Evolutionary conservation across 2,888 invertebrate genomes (phyloP).

Genomic region (Conomelus anceps): DNA sequence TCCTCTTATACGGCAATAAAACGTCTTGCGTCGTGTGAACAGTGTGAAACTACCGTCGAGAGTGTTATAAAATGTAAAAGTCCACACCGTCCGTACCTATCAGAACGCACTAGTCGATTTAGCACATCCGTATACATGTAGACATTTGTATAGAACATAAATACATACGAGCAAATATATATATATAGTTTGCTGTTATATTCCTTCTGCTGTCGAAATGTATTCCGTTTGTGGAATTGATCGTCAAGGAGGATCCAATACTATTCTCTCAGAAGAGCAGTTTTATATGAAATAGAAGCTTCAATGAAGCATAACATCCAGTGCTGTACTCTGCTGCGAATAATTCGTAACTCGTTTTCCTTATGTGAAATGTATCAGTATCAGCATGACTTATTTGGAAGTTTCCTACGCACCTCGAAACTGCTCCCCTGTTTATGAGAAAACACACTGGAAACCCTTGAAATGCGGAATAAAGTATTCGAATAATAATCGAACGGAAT

Average conservation of each 20-base stretch:
- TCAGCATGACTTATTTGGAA: not conserved
- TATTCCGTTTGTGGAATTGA: not conserved
- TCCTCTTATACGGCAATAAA: constrained; percentile 5
- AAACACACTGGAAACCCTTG: no score
- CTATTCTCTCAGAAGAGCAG: not conserved
- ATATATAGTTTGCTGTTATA: not conserved
- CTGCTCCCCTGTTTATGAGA: no score
- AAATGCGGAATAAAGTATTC: no score
- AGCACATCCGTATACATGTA: not conserved
- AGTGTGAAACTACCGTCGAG: not conserved
- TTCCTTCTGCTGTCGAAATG: not conserved
- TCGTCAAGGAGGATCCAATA: not conserved
- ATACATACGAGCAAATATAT: not conserved
- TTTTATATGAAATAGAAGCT: not conserved
- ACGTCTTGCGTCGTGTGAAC: not conserved
- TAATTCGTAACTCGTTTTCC: not conserved
- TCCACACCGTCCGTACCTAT: not conserved
- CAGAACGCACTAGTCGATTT: not conserved
- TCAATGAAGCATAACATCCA: not conserved
- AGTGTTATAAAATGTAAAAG: constrained; percentile 4
- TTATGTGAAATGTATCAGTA: not conserved
- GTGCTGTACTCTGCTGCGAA: not conserved
- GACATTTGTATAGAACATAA: not conserved
- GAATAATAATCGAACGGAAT: no score
- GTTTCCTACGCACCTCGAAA: no score